Conservation (phyloP, 2,797 vertebrate species). For the Chromobotia macracanthus region DNA sequence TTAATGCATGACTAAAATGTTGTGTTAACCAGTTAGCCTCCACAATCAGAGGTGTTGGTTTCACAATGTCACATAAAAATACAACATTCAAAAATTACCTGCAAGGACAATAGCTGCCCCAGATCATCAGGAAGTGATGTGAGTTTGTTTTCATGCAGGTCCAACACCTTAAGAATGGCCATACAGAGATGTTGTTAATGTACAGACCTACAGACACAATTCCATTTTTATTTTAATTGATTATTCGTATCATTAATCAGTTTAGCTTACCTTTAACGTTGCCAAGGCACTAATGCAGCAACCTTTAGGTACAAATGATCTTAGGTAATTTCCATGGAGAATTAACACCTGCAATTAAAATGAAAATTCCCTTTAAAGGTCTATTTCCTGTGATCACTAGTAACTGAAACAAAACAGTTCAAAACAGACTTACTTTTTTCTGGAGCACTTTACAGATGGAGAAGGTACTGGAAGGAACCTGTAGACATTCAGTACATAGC, state of each 20-base stretch:
- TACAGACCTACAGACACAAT: neutral
- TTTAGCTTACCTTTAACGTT: slow-evolving; percentile 85
- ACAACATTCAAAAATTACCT: slow-evolving; percentile 73
- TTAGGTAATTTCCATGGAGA: slow-evolving; percentile 87
- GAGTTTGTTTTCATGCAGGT: slow-evolving; percentile 91
- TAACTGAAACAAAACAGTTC: neutral
- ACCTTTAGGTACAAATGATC: slow-evolving; percentile 84
- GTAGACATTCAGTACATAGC: slow-evolving; percentile 4
- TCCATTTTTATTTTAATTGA: neutral
- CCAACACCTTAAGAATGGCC: slow-evolving; percentile 82
- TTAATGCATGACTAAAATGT: neutral
- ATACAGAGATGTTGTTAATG: slow-evolving; percentile 23
- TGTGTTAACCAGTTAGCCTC: neutral
- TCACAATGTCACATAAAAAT: neutral
- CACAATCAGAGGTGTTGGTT: neutral
- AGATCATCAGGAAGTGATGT: slow-evolving; percentile 84
- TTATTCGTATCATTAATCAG: neutral
- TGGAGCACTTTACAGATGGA: slow-evolving; percentile 93
- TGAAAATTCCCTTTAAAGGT: slow-evolving; percentile 10
- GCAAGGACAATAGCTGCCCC: slow-evolving; percentile 83
- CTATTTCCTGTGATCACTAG: neutral
- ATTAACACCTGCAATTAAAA: slow-evolving; percentile 84
- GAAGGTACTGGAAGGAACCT: slow-evolving; percentile 88
- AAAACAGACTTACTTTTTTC: slow-evolving; percentile 85
- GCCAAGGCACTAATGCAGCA: slow-evolving; percentile 80